These are phyloP conservation scores for Oegoconia quadripuncta DNA, from an alignment of 2,888 invertebrate genomes.

Conservation along the genomic window DNA sequence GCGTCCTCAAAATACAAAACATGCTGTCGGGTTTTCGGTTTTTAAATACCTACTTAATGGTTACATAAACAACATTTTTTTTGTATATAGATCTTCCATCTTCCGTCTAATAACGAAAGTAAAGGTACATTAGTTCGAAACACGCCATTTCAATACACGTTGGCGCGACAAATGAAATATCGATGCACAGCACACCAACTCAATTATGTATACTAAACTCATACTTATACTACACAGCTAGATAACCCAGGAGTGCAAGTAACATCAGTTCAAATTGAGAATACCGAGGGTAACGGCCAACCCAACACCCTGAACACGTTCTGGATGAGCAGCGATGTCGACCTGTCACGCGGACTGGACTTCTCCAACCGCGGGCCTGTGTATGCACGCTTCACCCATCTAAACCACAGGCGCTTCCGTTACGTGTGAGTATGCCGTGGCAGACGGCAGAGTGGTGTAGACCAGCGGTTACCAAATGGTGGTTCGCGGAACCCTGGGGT, in stretches of 20 bases:
- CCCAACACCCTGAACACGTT: constrained; percentile 83
- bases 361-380: constrained; percentile 85
- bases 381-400: constrained; percentile 85
- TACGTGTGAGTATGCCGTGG: constrained; percentile 70
- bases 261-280: constrained; percentile 62
- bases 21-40: too few species aligned
- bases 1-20: too few species aligned
- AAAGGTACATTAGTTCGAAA: too few species aligned
- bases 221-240: constrained; percentile 56
- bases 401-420: constrained; percentile 85
- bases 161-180: too few species aligned
- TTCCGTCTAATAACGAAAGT: too few species aligned
- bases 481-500: too few species aligned
- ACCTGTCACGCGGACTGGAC: constrained; percentile 89
- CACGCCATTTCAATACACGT: too few species aligned
- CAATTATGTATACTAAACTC: neutral
- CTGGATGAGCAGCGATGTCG: constrained; percentile 90
- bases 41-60: too few species aligned
- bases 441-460: neutral
- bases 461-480: neutral
- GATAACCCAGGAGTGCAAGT: constrained; percentile 80
- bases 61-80: too few species aligned
- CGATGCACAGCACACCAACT: too few species aligned
- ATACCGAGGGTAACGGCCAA: constrained; percentile 49
- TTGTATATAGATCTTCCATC: too few species aligned